Conservation (phyloP, 2,888 invertebrate species). For the Maniola hyperantus region DNA sequence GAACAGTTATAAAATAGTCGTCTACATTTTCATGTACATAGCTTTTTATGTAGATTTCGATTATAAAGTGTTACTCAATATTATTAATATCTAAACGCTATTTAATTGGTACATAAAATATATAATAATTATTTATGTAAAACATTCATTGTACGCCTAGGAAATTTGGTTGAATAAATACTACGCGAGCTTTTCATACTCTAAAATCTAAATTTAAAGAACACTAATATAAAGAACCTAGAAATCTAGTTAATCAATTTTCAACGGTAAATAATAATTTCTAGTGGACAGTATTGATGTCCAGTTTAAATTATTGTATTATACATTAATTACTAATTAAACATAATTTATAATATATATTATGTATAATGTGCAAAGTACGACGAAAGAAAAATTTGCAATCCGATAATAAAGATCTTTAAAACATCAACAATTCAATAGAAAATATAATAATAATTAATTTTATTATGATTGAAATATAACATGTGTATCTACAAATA, state of each 20-base stretch:
- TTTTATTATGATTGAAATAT: not conserved
- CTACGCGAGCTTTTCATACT: not conserved
- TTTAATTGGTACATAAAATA: not conserved
- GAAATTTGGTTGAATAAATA: constrained; percentile 6
- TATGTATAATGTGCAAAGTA: not conserved
- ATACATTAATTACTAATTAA: too few species aligned
- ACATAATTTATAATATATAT: too few species aligned
- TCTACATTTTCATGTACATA: constrained; percentile 28
- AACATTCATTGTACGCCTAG: constrained; percentile 12
- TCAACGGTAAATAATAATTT: not conserved
- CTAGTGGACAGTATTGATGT: not conserved
- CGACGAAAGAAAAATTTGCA: not conserved
- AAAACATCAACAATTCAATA: not conserved
- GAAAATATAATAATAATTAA: not conserved
- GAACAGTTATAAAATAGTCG: not conserved
- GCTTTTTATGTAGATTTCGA: not conserved
- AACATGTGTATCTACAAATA: not conserved
- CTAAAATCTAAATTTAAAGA: not conserved
- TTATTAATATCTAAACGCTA: not conserved
- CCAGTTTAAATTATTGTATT: too few species aligned
- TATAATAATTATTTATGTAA: not conserved
- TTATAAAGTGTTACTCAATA: not conserved
- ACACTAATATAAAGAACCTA: not conserved
- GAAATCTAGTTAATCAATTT: not conserved
- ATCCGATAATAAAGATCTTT: not conserved